Conservation (phyloP, 2,888 invertebrate genomes). For the Scrobipalpa atriplicella region DNA sequence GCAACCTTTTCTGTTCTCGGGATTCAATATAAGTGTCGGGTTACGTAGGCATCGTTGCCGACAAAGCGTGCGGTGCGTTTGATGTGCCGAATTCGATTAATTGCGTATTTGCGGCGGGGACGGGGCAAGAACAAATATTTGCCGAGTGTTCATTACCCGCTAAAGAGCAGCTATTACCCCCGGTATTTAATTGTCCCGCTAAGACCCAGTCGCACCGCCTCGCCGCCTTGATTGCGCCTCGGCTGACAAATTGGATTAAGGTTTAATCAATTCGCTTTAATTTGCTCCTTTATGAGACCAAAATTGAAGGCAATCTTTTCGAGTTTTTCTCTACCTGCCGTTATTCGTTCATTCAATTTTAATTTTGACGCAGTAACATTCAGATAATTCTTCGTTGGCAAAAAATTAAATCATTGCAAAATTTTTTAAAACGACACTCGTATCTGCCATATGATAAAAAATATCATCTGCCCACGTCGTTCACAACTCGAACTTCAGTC, state of each 20-base stretch:
- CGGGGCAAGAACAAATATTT: slow-evolving; percentile 80
- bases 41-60: slow-evolving; percentile 63
- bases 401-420: not conserved
- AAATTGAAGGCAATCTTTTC: slow-evolving; percentile 4
- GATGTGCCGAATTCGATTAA: slow-evolving; percentile 81
- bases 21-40: slow-evolving; percentile 67
- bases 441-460: not conserved
- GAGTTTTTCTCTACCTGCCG: not conserved
- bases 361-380: not conserved
- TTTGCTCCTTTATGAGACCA: slow-evolving; percentile 8
- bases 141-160: slow-evolving; percentile 64
- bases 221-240: slow-evolving; percentile 35
- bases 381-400: not conserved
- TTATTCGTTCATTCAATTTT: not conserved
- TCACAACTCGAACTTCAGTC: slow-evolving; percentile 19
- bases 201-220: slow-evolving; percentile 29
- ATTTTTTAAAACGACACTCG: too few species aligned
- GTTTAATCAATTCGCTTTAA: slow-evolving; percentile 31
- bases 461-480: slow-evolving; percentile 2
- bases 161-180: slow-evolving; percentile 69
- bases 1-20: slow-evolving; percentile 33
- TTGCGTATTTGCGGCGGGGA: slow-evolving; percentile 72
- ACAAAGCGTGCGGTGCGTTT: slow-evolving; percentile 77
- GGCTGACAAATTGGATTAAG: slow-evolving; percentile 29
- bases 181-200: slow-evolving; percentile 61